A percentile compares a stretch with the other conserved stretches of the same genome.
Conservation (phyloP, 2,888 invertebrate species). For the Sympetrum striolatum region DNA sequence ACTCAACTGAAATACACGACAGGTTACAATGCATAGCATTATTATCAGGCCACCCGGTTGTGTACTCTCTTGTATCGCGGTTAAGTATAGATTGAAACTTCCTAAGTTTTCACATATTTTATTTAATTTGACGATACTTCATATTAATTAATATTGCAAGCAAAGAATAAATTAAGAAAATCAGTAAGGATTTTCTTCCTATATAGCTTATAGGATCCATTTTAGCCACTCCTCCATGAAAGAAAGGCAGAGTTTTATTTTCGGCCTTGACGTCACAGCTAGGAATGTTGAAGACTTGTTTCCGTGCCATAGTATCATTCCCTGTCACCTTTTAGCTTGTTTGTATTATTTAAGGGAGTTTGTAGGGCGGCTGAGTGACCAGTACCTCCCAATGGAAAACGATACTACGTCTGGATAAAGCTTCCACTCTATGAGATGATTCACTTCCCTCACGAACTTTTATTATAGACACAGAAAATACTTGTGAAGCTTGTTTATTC, state of each 20-base stretch:
- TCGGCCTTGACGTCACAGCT: not conserved
- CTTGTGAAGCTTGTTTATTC: no score
- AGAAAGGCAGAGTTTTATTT: not conserved
- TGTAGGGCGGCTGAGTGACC: not conserved
- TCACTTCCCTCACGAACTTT: not conserved
- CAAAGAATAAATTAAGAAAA: not conserved
- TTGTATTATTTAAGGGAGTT: not conserved
- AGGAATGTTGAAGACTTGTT: not conserved
- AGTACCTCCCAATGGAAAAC: not conserved
- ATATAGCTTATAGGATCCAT: no score
- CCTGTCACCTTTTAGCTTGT: not conserved
- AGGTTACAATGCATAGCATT: no score
- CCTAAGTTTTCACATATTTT: no score
- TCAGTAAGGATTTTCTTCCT: not conserved
- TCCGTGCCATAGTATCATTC: slow-evolving; percentile 1
- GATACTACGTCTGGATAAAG: not conserved
- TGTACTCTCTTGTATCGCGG: no score
- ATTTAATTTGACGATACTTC: no score
- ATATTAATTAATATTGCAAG: no score
- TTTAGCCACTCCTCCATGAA: not conserved
- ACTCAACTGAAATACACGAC: no score
- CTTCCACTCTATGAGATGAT: not conserved
- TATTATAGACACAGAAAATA: no score
- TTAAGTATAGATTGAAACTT: no score
- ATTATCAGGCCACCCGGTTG: no score